phyloP scores from a whole-genome alignment of 2,888 invertebrate species.

The Busseola fusca region DNA sequence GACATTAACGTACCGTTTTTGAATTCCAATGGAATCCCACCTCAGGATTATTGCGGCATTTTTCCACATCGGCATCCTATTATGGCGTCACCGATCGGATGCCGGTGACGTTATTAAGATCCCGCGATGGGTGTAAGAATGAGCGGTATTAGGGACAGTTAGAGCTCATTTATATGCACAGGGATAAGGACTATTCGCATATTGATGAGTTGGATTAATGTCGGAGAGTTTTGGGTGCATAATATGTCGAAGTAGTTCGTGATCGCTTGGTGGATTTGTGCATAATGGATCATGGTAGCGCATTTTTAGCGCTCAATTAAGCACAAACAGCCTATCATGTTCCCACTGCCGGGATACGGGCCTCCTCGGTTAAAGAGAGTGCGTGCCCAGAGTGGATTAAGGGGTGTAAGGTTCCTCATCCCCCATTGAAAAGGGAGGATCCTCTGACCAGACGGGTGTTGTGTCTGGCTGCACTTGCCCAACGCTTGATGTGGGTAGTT shows the following conservation, averaged over 20 bases:
- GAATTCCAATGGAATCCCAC: slow-evolving; percentile 80
- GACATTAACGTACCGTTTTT: slow-evolving; percentile 73
- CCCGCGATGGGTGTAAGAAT: slow-evolving; percentile 56
- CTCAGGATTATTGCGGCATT: slow-evolving; percentile 79
- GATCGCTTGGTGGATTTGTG: slow-evolving; percentile 1
- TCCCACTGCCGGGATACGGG: background rate
- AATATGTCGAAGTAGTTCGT: slow-evolving; percentile 1
- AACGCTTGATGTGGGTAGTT: too few species aligned
- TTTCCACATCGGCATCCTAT: slow-evolving; percentile 84
- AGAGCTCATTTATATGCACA: slow-evolving; percentile 59
- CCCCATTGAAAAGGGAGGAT: too few species aligned
- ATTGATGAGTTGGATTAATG: slow-evolving; percentile 40
- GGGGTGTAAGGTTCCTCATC: too few species aligned
- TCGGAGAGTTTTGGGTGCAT: slow-evolving; percentile 33
- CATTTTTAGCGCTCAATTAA: slow-evolving; percentile 14
- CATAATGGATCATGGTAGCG: slow-evolving; percentile 23
- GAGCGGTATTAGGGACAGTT: slow-evolving; percentile 55
- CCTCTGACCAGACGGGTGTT: too few species aligned
- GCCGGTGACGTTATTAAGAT: slow-evolving; percentile 76
- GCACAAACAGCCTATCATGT: background rate
- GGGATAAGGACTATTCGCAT: slow-evolving; percentile 32
- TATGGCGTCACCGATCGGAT: slow-evolving; percentile 71
- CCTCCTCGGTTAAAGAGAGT: background rate
- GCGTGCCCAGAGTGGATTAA: background rate
- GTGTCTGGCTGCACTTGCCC: too few species aligned